A percentile compares a stretch with the other conserved stretches of the same genome.
phyloP scores from a whole-genome alignment of 2,113 vertebrate species.

The Otis tarda region DNA sequence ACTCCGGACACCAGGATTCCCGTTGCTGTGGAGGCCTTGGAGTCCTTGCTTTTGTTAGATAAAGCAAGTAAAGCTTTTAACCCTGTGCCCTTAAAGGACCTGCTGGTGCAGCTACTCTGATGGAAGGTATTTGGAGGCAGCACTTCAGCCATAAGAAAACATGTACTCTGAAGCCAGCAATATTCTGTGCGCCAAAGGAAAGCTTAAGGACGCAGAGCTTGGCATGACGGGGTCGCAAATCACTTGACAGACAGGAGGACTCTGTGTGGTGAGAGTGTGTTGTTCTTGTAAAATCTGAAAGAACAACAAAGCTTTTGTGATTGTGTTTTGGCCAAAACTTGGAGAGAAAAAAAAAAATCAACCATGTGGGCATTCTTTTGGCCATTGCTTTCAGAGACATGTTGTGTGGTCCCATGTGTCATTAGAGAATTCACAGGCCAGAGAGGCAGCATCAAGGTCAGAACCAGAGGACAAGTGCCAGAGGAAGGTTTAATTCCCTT shows the following conservation, averaged over 20 bases:
- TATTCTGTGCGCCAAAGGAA: not conserved
- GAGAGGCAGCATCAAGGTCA: not conserved
- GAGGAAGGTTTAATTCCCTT: not conserved
- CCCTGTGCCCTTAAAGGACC: not conserved
- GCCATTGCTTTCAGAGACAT: not conserved
- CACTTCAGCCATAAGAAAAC: not conserved
- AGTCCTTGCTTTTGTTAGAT: not conserved
- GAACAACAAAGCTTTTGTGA: not conserved
- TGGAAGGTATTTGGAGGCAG: not conserved
- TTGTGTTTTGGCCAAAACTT: not conserved
- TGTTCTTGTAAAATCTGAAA: not conserved
- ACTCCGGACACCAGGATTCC: not conserved
- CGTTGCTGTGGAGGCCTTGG: not conserved
- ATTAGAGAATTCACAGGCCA: not conserved
- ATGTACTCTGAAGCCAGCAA: not conserved
- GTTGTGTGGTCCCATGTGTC: not conserved
- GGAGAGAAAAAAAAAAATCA: rapidly evolving
- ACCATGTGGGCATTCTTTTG: rapidly evolving
- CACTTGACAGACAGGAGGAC: not conserved
- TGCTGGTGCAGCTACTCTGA: not conserved
- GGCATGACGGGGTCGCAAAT: not conserved
- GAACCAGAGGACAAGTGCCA: not conserved
- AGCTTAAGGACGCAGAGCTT: not conserved
- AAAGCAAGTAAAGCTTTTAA: not conserved
- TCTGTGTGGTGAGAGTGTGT: not conserved